phyloP scores from a whole-genome alignment of 2,797 vertebrate genomes.

The Arctocebus calabarensis region DNA sequence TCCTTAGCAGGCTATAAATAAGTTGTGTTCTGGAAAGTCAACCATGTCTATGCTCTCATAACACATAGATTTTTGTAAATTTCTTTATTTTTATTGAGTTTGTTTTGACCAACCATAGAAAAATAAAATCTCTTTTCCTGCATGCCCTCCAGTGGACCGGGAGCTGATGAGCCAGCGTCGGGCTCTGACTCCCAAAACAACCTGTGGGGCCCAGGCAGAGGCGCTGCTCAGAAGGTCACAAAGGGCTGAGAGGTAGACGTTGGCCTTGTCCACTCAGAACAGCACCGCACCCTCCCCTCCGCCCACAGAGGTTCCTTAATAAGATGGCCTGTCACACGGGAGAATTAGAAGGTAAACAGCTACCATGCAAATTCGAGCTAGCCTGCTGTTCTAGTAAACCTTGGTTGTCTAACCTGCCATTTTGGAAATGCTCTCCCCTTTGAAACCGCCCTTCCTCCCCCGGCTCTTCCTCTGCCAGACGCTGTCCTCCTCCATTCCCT shows the following conservation, averaged over 20 bases:
- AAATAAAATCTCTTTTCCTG: not conserved
- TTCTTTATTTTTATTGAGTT: not conserved
- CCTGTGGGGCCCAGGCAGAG: not conserved
- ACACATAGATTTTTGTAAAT: not conserved
- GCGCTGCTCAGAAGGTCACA: not conserved
- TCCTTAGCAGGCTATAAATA: not conserved
- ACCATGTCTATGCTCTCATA: not conserved
- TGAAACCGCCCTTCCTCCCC: not conserved
- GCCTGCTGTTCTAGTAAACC: not conserved
- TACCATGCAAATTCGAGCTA: not conserved
- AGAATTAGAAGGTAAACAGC: not conserved
- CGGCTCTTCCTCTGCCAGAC: not conserved
- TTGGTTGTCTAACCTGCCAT: not conserved
- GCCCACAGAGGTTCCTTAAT: not conserved
- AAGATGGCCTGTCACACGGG: not conserved
- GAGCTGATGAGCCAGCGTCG: not conserved
- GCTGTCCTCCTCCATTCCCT: not conserved
- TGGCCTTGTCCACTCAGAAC: not conserved
- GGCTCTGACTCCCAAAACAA: not conserved
- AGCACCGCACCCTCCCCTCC: not conserved
- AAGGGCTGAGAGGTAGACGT: not conserved
- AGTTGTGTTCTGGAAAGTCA: not conserved
- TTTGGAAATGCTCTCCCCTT: conserved; percentile 19
- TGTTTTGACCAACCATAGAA: not conserved
- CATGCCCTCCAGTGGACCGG: not conserved